These are phyloP conservation scores for Acleris literana DNA, from an alignment of 2,888 invertebrate genomes.

Conservation along the genomic window DNA sequence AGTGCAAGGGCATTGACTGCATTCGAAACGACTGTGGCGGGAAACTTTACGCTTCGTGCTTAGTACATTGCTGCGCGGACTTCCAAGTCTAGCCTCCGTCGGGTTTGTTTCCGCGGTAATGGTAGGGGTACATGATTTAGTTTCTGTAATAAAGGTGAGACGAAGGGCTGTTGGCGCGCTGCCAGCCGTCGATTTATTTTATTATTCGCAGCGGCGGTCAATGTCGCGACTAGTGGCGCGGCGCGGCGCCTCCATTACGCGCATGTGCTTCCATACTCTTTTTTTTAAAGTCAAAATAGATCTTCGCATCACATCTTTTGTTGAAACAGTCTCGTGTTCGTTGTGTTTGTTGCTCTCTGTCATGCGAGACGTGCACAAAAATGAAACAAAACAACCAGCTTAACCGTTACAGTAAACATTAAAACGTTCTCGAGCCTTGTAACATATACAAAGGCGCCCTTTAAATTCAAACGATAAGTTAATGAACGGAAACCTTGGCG, in stretches of 20 bases:
- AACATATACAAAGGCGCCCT: constrained; percentile 37
- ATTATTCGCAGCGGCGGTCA: constrained; percentile 81
- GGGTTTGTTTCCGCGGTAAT: constrained; percentile 19
- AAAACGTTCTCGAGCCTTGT: constrained; percentile 30
- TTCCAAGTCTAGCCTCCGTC: constrained; percentile 6
- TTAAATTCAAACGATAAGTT: constrained; percentile 41
- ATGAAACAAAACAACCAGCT: constrained; percentile 20
- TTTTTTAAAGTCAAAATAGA: constrained; percentile 50
- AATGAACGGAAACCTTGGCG: constrained; percentile 43
- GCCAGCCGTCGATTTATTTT: constrained; percentile 79
- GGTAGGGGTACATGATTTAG: constrained; percentile 34
- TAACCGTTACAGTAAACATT: constrained; percentile 21
- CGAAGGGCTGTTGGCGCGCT: constrained; percentile 75
- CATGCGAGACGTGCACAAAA: constrained; percentile 13
- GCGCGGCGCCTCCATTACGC: constrained; percentile 64
- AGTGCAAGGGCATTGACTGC: constrained; percentile 37
- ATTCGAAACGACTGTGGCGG: constrained; percentile 5
- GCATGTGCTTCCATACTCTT: constrained; percentile 67
- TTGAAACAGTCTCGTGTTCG: constrained; percentile 19
- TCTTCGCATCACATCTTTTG: constrained; percentile 28
- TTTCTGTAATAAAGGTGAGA: constrained; percentile 63
- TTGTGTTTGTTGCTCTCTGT: constrained; percentile 30
- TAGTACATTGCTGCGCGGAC: constrained; percentile 26
- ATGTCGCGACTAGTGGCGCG: constrained; percentile 71
- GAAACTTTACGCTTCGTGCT: not conserved